Evolutionary conservation across 2,113 vertebrate genomes (phyloP).

Genomic region (Paracanthobrama guichenoti): DNA sequence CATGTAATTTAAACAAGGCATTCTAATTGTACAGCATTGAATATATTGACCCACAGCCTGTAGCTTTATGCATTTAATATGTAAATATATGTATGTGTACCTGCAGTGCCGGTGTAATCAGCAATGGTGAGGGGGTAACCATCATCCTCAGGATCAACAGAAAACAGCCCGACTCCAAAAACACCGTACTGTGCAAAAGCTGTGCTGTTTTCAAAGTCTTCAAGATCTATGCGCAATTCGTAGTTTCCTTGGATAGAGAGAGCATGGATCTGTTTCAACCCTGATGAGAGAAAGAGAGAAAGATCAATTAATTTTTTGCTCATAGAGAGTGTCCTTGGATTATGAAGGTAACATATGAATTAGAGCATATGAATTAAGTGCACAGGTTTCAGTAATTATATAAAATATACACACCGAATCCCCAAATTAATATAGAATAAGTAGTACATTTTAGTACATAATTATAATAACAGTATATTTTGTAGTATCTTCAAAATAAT

Average conservation of each 20-base stretch:
- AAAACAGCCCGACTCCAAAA: slow-evolving; percentile 94
- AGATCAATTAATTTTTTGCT: slow-evolving; percentile 48
- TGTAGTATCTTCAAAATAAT: too few relatives aligned
- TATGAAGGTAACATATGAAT: neutral
- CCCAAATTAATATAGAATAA: neutral
- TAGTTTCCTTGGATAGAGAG: slow-evolving; percentile 91
- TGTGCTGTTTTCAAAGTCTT: slow-evolving; percentile 94
- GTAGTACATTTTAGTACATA: neutral
- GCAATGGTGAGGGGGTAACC: slow-evolving; percentile 90
- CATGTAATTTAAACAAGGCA: slow-evolving; percentile 1
- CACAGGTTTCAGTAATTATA: neutral
- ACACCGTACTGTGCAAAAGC: slow-evolving; percentile 88
- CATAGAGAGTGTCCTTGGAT: slow-evolving; percentile 3
- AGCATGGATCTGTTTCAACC: slow-evolving; percentile 87
- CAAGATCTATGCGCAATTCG: slow-evolving; percentile 90
- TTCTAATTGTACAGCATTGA: neutral
- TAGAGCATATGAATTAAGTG: neutral
- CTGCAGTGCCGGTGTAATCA: slow-evolving; percentile 92
- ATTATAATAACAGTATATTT: too few relatives aligned
- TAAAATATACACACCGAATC: neutral
- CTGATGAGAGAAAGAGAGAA: slow-evolving; percentile 64
- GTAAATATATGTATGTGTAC: slow-evolving; percentile 64
- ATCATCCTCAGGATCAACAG: slow-evolving; percentile 92
- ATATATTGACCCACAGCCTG: neutral
- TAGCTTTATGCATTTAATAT: neutral